A percentile compares a stretch with the other conserved stretches of the same genome.
Evolutionary conservation across 2,888 invertebrate species (phyloP).

Genomic region (Drosophila fungiperda): DNA sequence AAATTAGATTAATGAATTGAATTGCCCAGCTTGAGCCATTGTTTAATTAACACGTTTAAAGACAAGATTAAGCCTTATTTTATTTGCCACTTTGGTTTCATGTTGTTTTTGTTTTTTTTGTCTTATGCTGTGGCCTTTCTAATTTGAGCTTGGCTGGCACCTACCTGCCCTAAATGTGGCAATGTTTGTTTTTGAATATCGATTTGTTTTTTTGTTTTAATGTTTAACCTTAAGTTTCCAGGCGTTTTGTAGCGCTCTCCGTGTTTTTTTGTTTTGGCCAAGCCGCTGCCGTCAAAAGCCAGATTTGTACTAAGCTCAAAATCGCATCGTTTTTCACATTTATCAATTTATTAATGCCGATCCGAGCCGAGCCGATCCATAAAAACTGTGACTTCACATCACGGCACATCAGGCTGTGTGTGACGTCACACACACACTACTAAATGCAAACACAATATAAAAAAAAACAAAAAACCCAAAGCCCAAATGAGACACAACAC

Average conservation of each 20-base stretch:
- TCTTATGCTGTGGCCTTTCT: slow-evolving; percentile 62
- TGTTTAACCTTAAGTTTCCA: slow-evolving; percentile 64
- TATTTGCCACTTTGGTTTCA: slow-evolving; percentile 7
- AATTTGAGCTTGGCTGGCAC: slow-evolving; percentile 58
- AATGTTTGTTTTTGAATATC: slow-evolving; percentile 29
- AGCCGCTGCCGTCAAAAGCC: slow-evolving; percentile 61
- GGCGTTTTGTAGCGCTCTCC: slow-evolving; percentile 36
- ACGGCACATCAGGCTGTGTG: slow-evolving; percentile 14
- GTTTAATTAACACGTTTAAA: slow-evolving; percentile 49
- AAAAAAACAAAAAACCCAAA: slow-evolving; percentile 57
- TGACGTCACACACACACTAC: slow-evolving; percentile 65
- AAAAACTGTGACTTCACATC: slow-evolving; percentile 27
- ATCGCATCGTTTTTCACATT: slow-evolving; percentile 72
- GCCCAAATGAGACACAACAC: slow-evolving; percentile 37
- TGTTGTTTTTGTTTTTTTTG: neutral
- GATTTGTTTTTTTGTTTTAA: slow-evolving; percentile 30
- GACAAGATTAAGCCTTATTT: slow-evolving; percentile 6
- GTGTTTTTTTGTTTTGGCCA: slow-evolving; percentile 20
- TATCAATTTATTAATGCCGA: slow-evolving; percentile 60
- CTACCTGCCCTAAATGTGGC: slow-evolving; percentile 64
- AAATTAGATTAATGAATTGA: slow-evolving; percentile 50
- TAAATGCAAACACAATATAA: slow-evolving; percentile 26
- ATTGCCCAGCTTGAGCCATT: slow-evolving; percentile 35
- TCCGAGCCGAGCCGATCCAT: slow-evolving; percentile 21
- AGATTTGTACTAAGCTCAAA: slow-evolving; percentile 69